Evolutionary conservation across 1,140 invertebrate species (phyloP), one percentile per base, ranked within the genome.

Genomic region (Ectropis grisescens): DNA sequence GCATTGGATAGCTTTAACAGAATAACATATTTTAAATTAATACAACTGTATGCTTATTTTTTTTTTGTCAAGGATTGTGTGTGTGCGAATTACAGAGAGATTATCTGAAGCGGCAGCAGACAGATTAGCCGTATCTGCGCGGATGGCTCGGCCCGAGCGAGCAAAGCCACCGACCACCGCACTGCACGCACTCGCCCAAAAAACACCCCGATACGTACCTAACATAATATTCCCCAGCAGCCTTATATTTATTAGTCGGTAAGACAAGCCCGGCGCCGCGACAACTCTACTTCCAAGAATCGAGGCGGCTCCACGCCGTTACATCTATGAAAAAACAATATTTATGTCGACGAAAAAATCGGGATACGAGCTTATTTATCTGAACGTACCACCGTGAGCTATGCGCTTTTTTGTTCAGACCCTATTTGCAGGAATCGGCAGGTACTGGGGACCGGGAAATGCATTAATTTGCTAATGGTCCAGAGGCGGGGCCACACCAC

Each of bases 161-260:
- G 45, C 58, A 43, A 58, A 58, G 60, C 58, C 52, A 36, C 47
- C 59, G 62, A 62, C 66, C 60, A 61, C 58, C 58, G 44, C 48
- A 39, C 41, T 37, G 56, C 59, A 61, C 52, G 58, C 61, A 61
- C 51, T 72, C 58, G 58, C 48, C 67, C 62, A 75, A 78, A 79
- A 80, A 74, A 71, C 59, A 60, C 51, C 57, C 66, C 58, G 44
- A 69, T 56, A 68, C 64, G 75, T 80, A n/a, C n/a, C n/a, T n/a
- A 80, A 80, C 67, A 75, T 74, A 81, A 81, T 81, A 81, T 81
- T 80, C 76, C 67, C 72, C 65, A 69, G 66, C 60, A 75, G 65
- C 52, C 66, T 72, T 75, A 75, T 80, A 81, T 76, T 78, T 81
- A 81, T 78, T 72, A 67, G 67, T 52, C 37, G 54, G 45, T 35